A percentile compares a stretch with the other conserved stretches of the same genome.
phyloP scores from a whole-genome alignment of 2,113 vertebrate species.

The Scalopus aquaticus region DNA sequence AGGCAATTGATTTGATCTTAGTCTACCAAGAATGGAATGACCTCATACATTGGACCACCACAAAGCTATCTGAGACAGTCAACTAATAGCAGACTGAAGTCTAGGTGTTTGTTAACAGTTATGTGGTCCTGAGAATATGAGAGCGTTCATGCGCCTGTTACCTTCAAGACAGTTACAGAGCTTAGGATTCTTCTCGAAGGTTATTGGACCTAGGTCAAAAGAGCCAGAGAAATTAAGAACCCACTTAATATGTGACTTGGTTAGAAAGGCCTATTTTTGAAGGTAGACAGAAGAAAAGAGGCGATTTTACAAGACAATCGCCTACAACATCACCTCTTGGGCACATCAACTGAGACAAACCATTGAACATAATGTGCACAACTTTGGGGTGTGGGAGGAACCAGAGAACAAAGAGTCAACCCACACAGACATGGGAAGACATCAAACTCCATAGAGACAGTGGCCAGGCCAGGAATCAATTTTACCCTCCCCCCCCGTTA shows the following conservation, averaged over 20 bases:
- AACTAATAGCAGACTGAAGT: background rate
- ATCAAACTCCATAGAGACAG: background rate
- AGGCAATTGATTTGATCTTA: constrained; percentile 18
- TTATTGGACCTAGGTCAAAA: background rate
- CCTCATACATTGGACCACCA: background rate
- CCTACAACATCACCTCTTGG: background rate
- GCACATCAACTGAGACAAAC: background rate
- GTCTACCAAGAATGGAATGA: background rate
- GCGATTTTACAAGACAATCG: background rate
- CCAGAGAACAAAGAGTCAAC: background rate
- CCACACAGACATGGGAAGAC: background rate
- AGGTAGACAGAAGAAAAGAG: background rate
- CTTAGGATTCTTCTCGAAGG: constrained; percentile 21
- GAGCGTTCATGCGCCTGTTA: background rate
- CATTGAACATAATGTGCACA: background rate
- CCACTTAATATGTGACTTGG: background rate
- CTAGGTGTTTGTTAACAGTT: constrained; percentile 24
- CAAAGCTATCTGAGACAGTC: constrained; percentile 6
- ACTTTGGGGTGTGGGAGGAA: background rate
- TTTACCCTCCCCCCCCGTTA: background rate
- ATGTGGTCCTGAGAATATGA: background rate
- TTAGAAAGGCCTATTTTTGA: background rate
- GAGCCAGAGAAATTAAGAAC: background rate
- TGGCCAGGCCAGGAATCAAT: background rate
- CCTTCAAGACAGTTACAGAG: background rate